Evolutionary conservation across 2,113 vertebrate genomes (phyloP).

Genomic region (Noctilio leporinus): DNA sequence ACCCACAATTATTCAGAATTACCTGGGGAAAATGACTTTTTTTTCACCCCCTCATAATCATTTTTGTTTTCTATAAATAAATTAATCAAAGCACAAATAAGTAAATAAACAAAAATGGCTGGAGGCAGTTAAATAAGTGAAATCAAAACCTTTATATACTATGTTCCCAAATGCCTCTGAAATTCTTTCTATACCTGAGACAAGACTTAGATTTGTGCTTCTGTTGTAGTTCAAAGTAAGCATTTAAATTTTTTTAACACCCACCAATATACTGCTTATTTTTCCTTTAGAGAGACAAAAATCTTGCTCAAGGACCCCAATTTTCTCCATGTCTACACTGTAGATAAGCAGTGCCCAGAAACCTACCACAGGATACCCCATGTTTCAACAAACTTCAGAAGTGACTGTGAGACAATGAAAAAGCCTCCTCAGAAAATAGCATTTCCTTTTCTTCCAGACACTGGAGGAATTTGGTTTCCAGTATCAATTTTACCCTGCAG

Average conservation of each 20-base stretch:
- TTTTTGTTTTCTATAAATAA: neutral
- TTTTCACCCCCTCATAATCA: neutral
- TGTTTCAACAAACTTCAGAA: neutral
- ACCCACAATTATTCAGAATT: neutral
- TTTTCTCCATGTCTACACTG: neutral
- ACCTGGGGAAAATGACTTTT: neutral
- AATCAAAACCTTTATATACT: neutral
- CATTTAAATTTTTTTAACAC: neutral
- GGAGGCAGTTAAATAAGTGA: neutral
- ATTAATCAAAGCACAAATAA: neutral
- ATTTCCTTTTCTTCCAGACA: constrained; percentile 58
- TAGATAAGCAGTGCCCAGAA: neutral
- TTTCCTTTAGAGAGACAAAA: neutral
- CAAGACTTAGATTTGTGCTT: neutral
- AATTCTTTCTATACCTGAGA: neutral
- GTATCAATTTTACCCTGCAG: constrained; percentile 59
- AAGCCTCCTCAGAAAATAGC: constrained; percentile 42
- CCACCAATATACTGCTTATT: neutral
- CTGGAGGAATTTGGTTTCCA: constrained; percentile 54
- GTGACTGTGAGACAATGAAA: neutral
- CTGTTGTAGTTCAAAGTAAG: neutral
- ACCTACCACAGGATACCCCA: neutral
- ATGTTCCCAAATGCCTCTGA: neutral
- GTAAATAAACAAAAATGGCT: neutral
- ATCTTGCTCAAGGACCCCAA: neutral